These are phyloP conservation scores for Cinara cedri DNA, from an alignment of 2,888 invertebrate genomes.

Conservation along the genomic window DNA sequence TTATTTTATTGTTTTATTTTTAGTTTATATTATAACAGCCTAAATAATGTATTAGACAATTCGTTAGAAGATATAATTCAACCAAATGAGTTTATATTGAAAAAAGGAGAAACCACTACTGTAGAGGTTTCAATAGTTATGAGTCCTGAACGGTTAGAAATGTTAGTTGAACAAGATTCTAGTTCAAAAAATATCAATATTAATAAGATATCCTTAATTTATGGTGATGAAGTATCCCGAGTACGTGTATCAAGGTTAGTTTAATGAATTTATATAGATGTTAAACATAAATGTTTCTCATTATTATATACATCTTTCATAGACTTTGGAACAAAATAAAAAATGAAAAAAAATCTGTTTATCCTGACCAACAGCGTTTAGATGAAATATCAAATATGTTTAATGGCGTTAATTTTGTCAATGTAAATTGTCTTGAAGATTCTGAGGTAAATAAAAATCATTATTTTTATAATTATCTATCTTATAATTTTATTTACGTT, in stretches of 20 bases:
- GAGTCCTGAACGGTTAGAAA: slow-evolving; percentile 48
- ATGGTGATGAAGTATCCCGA: slow-evolving; percentile 52
- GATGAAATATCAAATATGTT: slow-evolving; percentile 45
- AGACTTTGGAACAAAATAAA: slow-evolving; percentile 40
- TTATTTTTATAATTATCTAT: background rate
- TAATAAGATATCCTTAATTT: slow-evolving; percentile 42
- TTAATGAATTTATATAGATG: background rate
- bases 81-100: slow-evolving; percentile 44
- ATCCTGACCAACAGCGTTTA: slow-evolving; percentile 37
- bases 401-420: slow-evolving; percentile 6
- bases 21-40: background rate
- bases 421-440: slow-evolving; percentile 38
- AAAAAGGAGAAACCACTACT: slow-evolving; percentile 37
- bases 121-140: slow-evolving; percentile 34
- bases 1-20: background rate
- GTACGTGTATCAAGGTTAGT: slow-evolving; percentile 39
- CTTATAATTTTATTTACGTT: too few species aligned
- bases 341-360: slow-evolving; percentile 27
- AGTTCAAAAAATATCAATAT: slow-evolving; percentile 42
- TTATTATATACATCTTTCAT: background rate
- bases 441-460: slow-evolving; percentile 34
- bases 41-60: slow-evolving; percentile 33
- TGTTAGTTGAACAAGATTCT: slow-evolving; percentile 40
- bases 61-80: slow-evolving; percentile 37
- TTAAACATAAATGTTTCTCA: background rate